Conservation (phyloP, 2,113 vertebrate species). For the Sapayoa aenigma region DNA sequence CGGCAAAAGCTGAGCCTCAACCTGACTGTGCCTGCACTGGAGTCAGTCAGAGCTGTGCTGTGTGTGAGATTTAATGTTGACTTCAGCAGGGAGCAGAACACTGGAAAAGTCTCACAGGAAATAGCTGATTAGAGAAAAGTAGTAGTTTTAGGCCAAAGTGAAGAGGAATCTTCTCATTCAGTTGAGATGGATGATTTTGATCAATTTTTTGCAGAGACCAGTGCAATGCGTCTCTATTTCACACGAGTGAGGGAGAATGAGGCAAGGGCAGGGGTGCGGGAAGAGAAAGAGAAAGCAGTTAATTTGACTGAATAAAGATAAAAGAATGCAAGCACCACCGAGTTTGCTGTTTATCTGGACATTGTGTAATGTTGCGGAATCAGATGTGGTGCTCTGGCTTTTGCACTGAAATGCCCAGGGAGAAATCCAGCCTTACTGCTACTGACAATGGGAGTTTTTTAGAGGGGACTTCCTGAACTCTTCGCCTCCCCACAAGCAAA, state of each 20-base stretch:
- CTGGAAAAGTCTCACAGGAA: constrained; percentile 64
- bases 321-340: constrained; percentile 39
- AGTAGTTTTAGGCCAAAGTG: constrained; percentile 30
- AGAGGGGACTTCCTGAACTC: background rate
- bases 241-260: constrained; percentile 46
- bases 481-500: background rate
- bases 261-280: background rate
- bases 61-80: background rate
- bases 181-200: constrained; percentile 63
- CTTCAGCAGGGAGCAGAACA: constrained; percentile 38
- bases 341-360: constrained; percentile 64
- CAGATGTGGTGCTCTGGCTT: constrained; percentile 45
- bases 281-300: constrained; percentile 64
- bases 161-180: constrained; percentile 68
- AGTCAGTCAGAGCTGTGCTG: background rate
- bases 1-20: background rate
- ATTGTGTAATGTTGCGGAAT: constrained; percentile 50
- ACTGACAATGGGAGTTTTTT: background rate
- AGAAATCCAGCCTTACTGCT: background rate
- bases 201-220: constrained; percentile 62
- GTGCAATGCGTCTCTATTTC: constrained; percentile 53
- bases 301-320: constrained; percentile 76
- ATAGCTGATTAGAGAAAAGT: constrained; percentile 61
- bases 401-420: constrained; percentile 28
- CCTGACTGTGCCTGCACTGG: background rate